Conservation (phyloP, 2,113 vertebrate genomes). For the Lichenostomus cassidix region DNA sequence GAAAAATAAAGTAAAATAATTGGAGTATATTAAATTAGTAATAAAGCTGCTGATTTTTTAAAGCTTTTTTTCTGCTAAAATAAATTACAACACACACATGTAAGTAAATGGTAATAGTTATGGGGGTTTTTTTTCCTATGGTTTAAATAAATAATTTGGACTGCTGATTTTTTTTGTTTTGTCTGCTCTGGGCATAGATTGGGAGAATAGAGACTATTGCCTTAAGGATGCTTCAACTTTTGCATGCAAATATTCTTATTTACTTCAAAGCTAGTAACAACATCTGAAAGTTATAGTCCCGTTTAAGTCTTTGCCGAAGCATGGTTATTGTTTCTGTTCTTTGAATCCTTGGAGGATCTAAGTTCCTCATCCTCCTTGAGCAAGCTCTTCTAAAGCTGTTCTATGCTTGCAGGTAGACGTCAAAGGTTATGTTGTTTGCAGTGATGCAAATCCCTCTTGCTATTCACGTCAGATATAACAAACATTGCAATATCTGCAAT, state of each 20-base stretch:
- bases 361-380: background rate
- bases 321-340: background rate
- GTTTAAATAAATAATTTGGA: background rate
- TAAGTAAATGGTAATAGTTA: background rate
- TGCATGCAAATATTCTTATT: background rate
- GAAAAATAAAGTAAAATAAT: background rate
- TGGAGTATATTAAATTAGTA: background rate
- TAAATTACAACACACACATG: accelerated
- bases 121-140: too few relatives aligned
- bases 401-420: background rate
- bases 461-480: background rate
- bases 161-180: background rate
- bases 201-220: background rate
- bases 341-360: background rate
- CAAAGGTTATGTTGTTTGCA: background rate
- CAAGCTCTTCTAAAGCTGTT: background rate
- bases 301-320: background rate
- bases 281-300: background rate
- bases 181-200: background rate
- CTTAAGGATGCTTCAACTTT: background rate
- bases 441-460: background rate
- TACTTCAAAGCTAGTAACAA: background rate
- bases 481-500: background rate
- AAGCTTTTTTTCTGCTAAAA: background rate
- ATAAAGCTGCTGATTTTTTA: background rate